phyloP scores from a whole-genome alignment of 2,113 vertebrate genomes.

The Rhizomys pruinosus region DNA sequence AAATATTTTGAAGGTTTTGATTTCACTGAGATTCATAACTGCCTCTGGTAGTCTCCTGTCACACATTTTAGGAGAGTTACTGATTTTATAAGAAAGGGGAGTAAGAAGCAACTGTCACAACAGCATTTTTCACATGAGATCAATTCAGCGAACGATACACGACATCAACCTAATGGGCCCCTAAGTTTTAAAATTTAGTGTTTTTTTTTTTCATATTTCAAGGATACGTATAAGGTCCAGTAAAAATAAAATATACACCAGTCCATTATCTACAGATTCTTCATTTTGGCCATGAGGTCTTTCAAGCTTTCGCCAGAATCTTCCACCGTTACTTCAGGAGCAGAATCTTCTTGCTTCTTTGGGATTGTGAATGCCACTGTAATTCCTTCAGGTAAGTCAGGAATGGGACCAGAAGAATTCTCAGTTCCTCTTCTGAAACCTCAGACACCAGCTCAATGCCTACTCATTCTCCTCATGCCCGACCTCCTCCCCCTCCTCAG shows the following conservation, averaged over 20 bases:
- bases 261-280: constrained; percentile 88
- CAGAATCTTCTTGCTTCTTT: constrained; percentile 83
- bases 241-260: constrained; percentile 36
- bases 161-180: not conserved
- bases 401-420: constrained; percentile 90
- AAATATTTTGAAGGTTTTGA: constrained; percentile 11
- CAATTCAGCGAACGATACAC: not conserved
- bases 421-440: constrained; percentile 92
- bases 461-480: constrained; percentile 96
- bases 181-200: constrained; percentile 53
- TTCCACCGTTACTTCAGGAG: constrained; percentile 84
- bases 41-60: not conserved
- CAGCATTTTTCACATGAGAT: not conserved
- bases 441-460: constrained; percentile 97
- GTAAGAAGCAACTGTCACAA: not conserved
- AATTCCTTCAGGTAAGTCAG: constrained; percentile 95
- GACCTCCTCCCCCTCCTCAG: constrained; percentile 87
- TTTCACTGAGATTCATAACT: not conserved
- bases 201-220: constrained; percentile 34
- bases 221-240: constrained; percentile 35
- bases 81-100: not conserved
- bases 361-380: constrained; percentile 96
- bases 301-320: constrained; percentile 95
- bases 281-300: constrained; percentile 97
- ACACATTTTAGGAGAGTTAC: constrained; percentile 9